phyloP scores from a whole-genome alignment of 2,888 invertebrate genomes.

The Trichacis sp. region DNA sequence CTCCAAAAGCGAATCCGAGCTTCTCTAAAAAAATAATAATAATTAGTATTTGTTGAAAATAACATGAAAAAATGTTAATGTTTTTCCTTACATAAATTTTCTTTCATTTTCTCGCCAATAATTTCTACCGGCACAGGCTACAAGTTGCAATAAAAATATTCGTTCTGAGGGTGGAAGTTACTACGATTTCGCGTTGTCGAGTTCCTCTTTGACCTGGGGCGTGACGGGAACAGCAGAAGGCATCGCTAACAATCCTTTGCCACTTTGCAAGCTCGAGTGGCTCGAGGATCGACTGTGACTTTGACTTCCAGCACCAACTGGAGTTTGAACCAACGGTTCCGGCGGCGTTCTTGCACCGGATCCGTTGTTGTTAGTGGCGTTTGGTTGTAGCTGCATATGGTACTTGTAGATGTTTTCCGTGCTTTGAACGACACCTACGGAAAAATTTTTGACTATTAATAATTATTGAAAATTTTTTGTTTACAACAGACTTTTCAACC shows the following conservation, averaged over 20 bases:
- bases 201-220: slow-evolving; percentile 57
- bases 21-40: background rate
- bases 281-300: slow-evolving; percentile 77
- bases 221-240: slow-evolving; percentile 40
- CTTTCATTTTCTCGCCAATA: background rate
- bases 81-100: too few relatives aligned
- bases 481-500: too few relatives aligned
- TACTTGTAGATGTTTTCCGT: slow-evolving; percentile 85
- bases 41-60: too few relatives aligned
- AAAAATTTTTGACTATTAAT: background rate
- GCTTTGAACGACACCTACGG: slow-evolving; percentile 82
- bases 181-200: slow-evolving; percentile 54
- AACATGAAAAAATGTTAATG: too few relatives aligned
- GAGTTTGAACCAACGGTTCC: slow-evolving; percentile 78
- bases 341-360: slow-evolving; percentile 76
- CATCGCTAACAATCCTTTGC: slow-evolving; percentile 55
- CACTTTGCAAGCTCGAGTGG: slow-evolving; percentile 69
- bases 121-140: background rate
- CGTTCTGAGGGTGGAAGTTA: slow-evolving; percentile 21
- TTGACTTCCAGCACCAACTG: slow-evolving; percentile 71
- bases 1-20: background rate
- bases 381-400: slow-evolving; percentile 83
- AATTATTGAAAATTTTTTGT: background rate
- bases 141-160: background rate
- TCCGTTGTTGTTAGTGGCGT: slow-evolving; percentile 70